phyloP scores from a whole-genome alignment of 2,797 vertebrate genomes.

The Coracias cyanogaster region DNA sequence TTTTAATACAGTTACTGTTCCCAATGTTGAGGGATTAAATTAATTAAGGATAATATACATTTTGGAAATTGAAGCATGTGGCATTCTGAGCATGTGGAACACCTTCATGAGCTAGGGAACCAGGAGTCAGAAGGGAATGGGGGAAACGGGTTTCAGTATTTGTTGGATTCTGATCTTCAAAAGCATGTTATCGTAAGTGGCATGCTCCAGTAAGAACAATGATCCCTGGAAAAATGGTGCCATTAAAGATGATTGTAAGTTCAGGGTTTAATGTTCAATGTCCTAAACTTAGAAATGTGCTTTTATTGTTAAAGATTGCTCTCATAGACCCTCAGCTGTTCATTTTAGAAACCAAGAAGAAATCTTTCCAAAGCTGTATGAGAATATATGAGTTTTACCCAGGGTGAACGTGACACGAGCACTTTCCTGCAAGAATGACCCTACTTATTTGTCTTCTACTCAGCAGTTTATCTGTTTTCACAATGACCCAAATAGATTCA shows the following conservation, averaged over 20 bases:
- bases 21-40: neutral
- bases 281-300: neutral
- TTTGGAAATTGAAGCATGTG: neutral
- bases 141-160: neutral
- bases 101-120: neutral
- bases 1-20: neutral
- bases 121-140: neutral
- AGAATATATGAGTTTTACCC: conserved; percentile 20
- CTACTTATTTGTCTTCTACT: conserved; percentile 2
- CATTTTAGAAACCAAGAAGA: neutral
- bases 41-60: neutral
- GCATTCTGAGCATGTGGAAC: neutral
- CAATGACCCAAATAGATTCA: neutral
- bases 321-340: neutral
- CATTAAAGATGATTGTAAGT: neutral
- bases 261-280: neutral
- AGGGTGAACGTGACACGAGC: neutral
- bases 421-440: conserved; percentile 23
- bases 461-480: conserved; percentile 39
- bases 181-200: neutral
- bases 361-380: neutral
- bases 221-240: neutral
- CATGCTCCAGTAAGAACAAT: neutral
- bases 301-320: neutral
- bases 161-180: neutral